phyloP scores from a whole-genome alignment of 2,797 vertebrate species.

The Chelidonichthys spinosus region DNA sequence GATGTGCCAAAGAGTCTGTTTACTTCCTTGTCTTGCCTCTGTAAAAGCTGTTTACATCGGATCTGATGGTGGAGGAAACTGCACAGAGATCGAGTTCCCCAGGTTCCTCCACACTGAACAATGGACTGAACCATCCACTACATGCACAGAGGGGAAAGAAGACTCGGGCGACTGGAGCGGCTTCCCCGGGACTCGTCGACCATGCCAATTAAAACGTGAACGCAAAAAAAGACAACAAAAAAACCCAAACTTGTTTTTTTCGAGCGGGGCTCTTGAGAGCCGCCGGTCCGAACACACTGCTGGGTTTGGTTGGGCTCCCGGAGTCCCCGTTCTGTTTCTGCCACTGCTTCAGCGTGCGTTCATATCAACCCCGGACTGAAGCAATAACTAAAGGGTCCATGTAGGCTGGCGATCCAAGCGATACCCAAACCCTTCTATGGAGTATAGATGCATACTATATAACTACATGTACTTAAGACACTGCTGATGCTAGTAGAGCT shows the following conservation, averaged over 20 bases:
- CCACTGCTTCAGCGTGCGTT: constrained; percentile 64
- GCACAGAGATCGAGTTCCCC: constrained; percentile 53
- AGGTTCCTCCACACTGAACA: constrained; percentile 41
- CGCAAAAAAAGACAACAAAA: constrained; percentile 17
- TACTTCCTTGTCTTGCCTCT: constrained; percentile 77
- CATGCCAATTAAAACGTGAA: constrained; percentile 46
- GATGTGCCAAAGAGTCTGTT: constrained; percentile 87
- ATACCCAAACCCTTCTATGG: constrained; percentile 72
- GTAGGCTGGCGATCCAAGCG: constrained; percentile 56
- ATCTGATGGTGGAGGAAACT: constrained; percentile 61
- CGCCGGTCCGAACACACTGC: constrained; percentile 34
- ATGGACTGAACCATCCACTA: constrained; percentile 39
- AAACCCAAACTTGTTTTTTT: constrained; percentile 44
- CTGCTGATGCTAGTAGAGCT: constrained; percentile 80
- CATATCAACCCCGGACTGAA: constrained; percentile 65
- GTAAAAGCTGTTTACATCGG: constrained; percentile 78
- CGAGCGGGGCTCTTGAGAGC: constrained; percentile 41
- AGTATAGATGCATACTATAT: constrained; percentile 82
- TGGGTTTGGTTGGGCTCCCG: too few relatives aligned
- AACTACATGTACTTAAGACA: constrained; percentile 84
- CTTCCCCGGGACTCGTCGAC: constrained; percentile 41
- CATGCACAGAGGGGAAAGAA: constrained; percentile 9
- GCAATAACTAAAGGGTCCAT: constrained; percentile 70
- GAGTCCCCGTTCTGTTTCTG: constrained; percentile 25
- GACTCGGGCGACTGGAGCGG: constrained; percentile 28